Conservation (phyloP, 2,888 invertebrate genomes). For the Ormyrus thymus region DNA sequence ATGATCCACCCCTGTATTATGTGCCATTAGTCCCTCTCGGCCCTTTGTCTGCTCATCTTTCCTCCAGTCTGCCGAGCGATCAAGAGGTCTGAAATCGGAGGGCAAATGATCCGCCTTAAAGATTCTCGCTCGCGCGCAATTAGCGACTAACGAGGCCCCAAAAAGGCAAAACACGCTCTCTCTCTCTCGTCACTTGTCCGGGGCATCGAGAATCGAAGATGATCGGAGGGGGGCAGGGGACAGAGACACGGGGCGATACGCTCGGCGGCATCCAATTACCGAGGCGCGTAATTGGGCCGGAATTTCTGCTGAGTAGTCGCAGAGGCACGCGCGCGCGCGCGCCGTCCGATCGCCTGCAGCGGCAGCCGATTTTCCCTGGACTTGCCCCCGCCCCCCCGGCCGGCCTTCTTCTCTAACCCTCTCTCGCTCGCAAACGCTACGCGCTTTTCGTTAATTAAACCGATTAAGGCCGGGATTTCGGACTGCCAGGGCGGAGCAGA, state of each 20-base stretch:
- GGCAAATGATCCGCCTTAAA: constrained; percentile 70
- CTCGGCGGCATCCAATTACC: constrained; percentile 71
- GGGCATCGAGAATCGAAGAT: constrained; percentile 25
- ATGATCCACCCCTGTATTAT: constrained; percentile 31
- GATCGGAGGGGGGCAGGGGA: constrained; percentile 8
- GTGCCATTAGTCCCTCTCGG: constrained; percentile 28
- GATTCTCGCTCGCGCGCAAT: constrained; percentile 68
- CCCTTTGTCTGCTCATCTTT: constrained; percentile 19
- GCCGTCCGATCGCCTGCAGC: constrained; percentile 40
- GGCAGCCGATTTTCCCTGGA: constrained; percentile 20
- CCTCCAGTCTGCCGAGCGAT: constrained; percentile 61
- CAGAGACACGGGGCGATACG: constrained; percentile 65
- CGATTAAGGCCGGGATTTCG: constrained; percentile 58
- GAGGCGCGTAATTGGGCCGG: constrained; percentile 68
- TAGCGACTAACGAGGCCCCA: background rate
- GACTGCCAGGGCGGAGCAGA: background rate
- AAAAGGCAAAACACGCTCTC: constrained; percentile 12
- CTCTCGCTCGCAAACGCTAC: constrained; percentile 50
- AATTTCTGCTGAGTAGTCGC: constrained; percentile 68
- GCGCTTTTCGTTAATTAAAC: constrained; percentile 61
- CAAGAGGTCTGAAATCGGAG: constrained; percentile 65
- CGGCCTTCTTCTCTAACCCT: constrained; percentile 28
- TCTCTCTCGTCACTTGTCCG: background rate
- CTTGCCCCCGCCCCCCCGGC: background rate
- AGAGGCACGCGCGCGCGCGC: constrained; percentile 62